These are phyloP conservation scores for Heliconius ismenius DNA, from an alignment of 2,888 invertebrate species.

Conservation along the genomic window DNA sequence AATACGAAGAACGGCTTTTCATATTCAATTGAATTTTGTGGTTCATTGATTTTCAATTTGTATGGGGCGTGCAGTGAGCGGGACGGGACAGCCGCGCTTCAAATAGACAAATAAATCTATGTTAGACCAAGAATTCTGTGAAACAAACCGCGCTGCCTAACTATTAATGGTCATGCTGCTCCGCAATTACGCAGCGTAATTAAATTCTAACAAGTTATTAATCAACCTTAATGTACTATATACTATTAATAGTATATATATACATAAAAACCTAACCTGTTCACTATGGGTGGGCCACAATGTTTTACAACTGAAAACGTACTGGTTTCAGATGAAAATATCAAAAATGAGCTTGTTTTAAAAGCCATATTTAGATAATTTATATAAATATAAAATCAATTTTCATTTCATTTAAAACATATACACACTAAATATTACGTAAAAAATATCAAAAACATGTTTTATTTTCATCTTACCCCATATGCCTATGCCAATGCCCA, in stretches of 20 bases:
- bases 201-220: slow-evolving; percentile 22
- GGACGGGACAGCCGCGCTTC: slow-evolving; percentile 54
- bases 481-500: too few relatives aligned
- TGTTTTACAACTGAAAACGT: too few relatives aligned
- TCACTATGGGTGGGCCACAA: too few relatives aligned
- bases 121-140: slow-evolving; percentile 51
- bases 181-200: slow-evolving; percentile 24
- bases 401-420: too few relatives aligned
- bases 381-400: too few relatives aligned
- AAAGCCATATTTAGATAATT: too few relatives aligned
- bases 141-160: slow-evolving; percentile 42
- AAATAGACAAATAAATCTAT: slow-evolving; percentile 64
- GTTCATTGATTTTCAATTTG: slow-evolving; percentile 80
- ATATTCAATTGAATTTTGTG: slow-evolving; percentile 72
- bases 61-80: slow-evolving; percentile 59
- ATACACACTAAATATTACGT: too few relatives aligned
- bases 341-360: too few relatives aligned
- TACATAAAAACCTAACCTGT: neutral
- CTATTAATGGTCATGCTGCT: slow-evolving; percentile 34
- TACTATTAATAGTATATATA: neutral
- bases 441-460: too few relatives aligned
- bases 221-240: slow-evolving; percentile 3
- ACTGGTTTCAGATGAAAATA: too few relatives aligned
- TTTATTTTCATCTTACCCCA: too few relatives aligned
- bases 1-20: slow-evolving; percentile 68